phyloP scores from a whole-genome alignment of 2,888 invertebrate species.

The Harpalus rubripes region DNA sequence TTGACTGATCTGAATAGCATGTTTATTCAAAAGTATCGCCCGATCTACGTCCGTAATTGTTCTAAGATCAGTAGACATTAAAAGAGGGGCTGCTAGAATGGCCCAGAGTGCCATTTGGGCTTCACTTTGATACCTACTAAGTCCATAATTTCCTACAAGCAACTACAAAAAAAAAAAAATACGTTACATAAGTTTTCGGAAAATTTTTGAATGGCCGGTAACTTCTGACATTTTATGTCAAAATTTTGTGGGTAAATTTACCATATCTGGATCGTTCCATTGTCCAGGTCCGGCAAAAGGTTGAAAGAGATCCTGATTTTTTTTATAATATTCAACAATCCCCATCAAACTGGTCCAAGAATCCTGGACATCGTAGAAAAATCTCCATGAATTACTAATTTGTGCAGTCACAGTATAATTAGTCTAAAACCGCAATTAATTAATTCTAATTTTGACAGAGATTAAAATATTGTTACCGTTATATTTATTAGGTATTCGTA shows the following conservation, averaged over 20 bases:
- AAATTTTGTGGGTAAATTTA: no score
- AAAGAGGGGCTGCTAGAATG: constrained; percentile 84
- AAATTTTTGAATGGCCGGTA: no score
- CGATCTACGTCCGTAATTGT: constrained; percentile 80
- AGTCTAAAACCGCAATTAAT: not conserved
- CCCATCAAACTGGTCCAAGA: constrained; percentile 81
- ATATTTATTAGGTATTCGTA: constrained; percentile 81
- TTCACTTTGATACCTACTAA: constrained; percentile 84
- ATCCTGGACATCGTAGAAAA: constrained; percentile 85
- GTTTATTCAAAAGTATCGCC: constrained; percentile 82
- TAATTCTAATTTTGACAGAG: not conserved
- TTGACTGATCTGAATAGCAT: constrained; percentile 84
- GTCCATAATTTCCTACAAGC: constrained; percentile 82
- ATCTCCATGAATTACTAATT: constrained; percentile 85
- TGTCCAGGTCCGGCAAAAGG: constrained; percentile 84
- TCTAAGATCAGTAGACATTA: constrained; percentile 85
- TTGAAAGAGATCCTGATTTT: constrained; percentile 81
- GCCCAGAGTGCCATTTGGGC: constrained; percentile 89
- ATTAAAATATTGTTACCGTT: constrained; percentile 68
- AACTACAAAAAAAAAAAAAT: constrained; percentile 75
- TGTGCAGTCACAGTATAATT: constrained; percentile 69
- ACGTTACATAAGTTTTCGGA: no score
- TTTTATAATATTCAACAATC: constrained; percentile 83
- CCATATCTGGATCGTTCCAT: constrained; percentile 89
- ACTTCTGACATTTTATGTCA: no score